Base-by-base conservation (phyloP, 2,797 vertebrate species). In the Aeoliscus strigatus region DNA sequence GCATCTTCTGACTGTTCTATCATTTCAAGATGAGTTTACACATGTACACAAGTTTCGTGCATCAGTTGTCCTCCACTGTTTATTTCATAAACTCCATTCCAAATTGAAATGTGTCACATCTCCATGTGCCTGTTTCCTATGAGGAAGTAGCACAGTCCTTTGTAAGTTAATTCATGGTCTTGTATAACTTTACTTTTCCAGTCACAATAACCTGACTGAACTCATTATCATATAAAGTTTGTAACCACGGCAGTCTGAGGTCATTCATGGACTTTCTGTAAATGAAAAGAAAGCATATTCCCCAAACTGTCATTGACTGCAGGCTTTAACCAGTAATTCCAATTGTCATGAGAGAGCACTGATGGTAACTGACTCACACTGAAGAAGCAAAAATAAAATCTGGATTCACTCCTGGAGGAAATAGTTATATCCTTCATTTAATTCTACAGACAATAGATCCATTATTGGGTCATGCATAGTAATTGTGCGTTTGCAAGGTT, bases 281-380 rank as follows among this genome's bases (percentile, higher is more conserved):
- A 37, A 53, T 26, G 7, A 5, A 29, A n/a, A n/a, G 21, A 35
- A 36, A 12, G 51, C 6, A 25, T 35, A 53, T 56, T 41, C 46
- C 69, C 56, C 45, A 66, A 66, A 57, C 61, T 71, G 67, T 66
- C 66, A 69, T 70, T 77, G 71, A 74, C 62, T 58, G 38, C 39
- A 36, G 44, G 21, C 60, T 51, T 54, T 43, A 75, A 53, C 55
- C 77, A 75, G 60, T 81, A 82, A 85, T 85, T 74, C 80, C 40
- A 66, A 50, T 14, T 67, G 47, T 54, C 36, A 55, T 50, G 75
- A 64, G 62, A 69, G 72, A 72, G 53, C 53, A 36, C 41, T 16
- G 21, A 73, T 56, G 50, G 64, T 75, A 70, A 67, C 56, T 47
- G 61, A 67, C 39, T 67, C 44, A 60, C 65, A 63, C 66, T 66